phyloP scores from a whole-genome alignment of 2,797 vertebrate genomes.

The Melanotaenia trifasciata region DNA sequence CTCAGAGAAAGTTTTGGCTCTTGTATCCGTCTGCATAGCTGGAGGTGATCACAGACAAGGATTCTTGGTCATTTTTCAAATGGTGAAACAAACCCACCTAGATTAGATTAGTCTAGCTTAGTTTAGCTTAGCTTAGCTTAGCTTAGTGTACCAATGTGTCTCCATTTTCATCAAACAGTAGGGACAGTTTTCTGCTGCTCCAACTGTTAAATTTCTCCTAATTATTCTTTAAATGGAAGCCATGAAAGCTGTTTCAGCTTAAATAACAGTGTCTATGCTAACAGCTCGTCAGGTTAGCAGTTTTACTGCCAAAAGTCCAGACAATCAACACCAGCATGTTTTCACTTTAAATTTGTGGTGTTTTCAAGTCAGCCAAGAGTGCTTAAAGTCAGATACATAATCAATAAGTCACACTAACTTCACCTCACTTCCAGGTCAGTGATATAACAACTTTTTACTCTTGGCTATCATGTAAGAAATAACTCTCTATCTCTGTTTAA shows the following conservation, averaged over 20 bases:
- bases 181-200: neutral
- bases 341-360: neutral
- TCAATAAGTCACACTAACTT: constrained; percentile 39
- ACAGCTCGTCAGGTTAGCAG: neutral
- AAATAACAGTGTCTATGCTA: neutral
- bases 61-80: too few relatives aligned
- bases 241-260: neutral
- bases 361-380: constrained; percentile 15
- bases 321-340: neutral
- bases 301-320: neutral
- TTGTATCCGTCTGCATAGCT: too few relatives aligned
- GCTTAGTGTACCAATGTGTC: neutral
- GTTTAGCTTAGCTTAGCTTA: neutral
- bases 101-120: neutral
- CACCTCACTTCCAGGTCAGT: constrained; percentile 31
- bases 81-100: too few relatives aligned
- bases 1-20: too few relatives aligned
- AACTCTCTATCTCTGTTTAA: constrained; percentile 33
- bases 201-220: neutral
- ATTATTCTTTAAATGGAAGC: constrained; percentile 1
- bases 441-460: constrained; percentile 33
- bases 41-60: too few relatives aligned
- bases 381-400: constrained; percentile 31
- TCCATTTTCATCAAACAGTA: neutral
- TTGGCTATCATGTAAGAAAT: constrained; percentile 44